These are phyloP conservation scores for Ladona fulva DNA, from an alignment of 1,140 invertebrate genomes.

Conservation along the genomic window DNA sequence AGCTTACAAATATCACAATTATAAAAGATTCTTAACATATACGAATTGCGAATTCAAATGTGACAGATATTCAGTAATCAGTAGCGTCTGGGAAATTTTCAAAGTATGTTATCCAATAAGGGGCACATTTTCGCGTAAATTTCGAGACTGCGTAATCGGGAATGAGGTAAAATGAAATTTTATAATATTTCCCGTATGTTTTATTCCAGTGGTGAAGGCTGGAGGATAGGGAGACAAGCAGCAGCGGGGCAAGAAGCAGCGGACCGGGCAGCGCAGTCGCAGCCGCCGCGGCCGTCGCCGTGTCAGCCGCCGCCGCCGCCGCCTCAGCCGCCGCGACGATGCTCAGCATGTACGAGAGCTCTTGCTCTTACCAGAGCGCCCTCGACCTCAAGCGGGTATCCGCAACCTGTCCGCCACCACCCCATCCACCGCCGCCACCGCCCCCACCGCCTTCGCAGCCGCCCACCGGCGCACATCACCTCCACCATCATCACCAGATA, in stretches of 20 bases:
- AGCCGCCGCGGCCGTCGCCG: neutral
- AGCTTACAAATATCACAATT: too few relatives aligned
- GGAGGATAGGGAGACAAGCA: neutral
- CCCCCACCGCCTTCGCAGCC: neutral
- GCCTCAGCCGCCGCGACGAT: conserved; percentile 3
- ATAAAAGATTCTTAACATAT: too few relatives aligned
- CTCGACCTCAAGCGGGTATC: conserved; percentile 68
- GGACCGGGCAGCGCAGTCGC: neutral
- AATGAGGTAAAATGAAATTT: too few relatives aligned
- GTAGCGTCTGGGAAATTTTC: too few relatives aligned
- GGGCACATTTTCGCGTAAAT: too few relatives aligned
- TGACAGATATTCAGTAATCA: too few relatives aligned
- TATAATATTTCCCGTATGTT: too few relatives aligned
- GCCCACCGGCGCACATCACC: neutral
- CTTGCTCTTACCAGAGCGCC: conserved; percentile 77
- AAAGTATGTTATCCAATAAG: too few relatives aligned
- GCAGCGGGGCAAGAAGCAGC: neutral
- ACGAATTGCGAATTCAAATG: too few relatives aligned
- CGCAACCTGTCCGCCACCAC: conserved; percentile 30
- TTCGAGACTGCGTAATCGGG: too few relatives aligned
- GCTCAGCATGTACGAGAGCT: conserved; percentile 73
- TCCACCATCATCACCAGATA: conserved; percentile 19
- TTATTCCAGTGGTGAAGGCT: neutral
- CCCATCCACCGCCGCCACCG: conserved; percentile 15
- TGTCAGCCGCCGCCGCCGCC: neutral